A percentile compares a stretch with the other conserved stretches of the same genome.
Evolutionary conservation across 2,888 invertebrate genomes (phyloP).

Genomic region (Acronicta psi): DNA sequence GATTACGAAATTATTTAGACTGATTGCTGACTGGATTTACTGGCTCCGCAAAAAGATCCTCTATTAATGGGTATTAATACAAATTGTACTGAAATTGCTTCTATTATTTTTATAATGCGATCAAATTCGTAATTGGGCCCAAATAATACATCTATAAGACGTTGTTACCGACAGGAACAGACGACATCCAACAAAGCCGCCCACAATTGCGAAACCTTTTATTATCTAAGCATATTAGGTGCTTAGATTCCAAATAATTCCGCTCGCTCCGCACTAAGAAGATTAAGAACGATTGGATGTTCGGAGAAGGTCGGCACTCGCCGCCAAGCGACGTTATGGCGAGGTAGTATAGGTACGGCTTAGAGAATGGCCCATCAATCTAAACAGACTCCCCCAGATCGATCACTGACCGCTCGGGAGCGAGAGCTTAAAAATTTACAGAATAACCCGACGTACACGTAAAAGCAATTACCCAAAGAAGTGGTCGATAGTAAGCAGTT

Average conservation of each 20-base stretch:
- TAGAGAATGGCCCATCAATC: conserved; percentile 80
- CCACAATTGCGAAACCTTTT: conserved; percentile 79
- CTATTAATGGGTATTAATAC: conserved; percentile 6
- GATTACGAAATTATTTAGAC: too few species aligned
- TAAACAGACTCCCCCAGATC: conserved; percentile 68
- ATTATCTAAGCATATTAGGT: conserved; percentile 85
- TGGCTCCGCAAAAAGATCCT: conserved; percentile 1
- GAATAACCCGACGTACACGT: conserved; percentile 57
- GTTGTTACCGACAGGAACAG: conserved; percentile 48
- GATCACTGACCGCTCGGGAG: conserved; percentile 71
- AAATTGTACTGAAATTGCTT: conserved; percentile 34
- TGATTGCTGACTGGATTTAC: too few species aligned
- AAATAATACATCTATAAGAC: conserved; percentile 48
- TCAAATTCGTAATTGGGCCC: conserved; percentile 48
- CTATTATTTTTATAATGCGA: conserved; percentile 45
- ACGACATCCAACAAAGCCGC: conserved; percentile 44
- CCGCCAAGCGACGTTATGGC: conserved; percentile 70
- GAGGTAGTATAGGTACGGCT: conserved; percentile 66
- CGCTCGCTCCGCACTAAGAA: conserved; percentile 82
- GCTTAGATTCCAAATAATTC: conserved; percentile 85
- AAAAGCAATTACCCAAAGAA: conserved; percentile 69
- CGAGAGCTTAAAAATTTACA: conserved; percentile 55
- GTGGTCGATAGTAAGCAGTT: conserved; percentile 63
- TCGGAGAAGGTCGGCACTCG: conserved; percentile 78
- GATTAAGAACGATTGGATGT: conserved; percentile 88